Evolutionary conservation across 2,888 invertebrate genomes (phyloP), one percentile per base, ranked within the genome.

Genomic region (Polyommatus iphigenia): DNA sequence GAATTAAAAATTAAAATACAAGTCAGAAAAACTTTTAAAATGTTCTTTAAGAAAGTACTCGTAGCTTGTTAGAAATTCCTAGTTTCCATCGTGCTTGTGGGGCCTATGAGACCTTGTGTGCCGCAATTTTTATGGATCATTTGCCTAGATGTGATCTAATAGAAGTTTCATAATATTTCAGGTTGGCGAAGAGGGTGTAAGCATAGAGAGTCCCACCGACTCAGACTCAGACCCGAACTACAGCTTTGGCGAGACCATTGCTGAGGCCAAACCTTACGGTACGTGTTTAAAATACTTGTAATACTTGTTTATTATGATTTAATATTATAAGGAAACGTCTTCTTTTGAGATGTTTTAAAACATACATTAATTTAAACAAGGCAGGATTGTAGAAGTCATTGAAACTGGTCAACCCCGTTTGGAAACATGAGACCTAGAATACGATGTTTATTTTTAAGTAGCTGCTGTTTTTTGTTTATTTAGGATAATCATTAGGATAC

Each of bases 221-320:
- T 91, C 91, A 41, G 86, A 86, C 8, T 91, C 91, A 36, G 89
- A 89, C 3, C 90, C 95, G 24, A 91, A 92, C 79, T 86, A 86
- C 7, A 15, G 71, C 0, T 87, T 91, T 15, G 88, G 94, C 80
- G 88, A 93, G 4, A 84, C 95, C 0, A 95, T 97, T 20, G 97
- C 97, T 36, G 97, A 97, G 89, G 97, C 97, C 0, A 97, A 96
- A 83, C 97, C 97, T 78, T 94, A 97, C 72, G 97, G 97, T 94
- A 82, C 88, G 94, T 85, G 41, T 73, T 20, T 46, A 62, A 10
- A 15, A 67, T 67, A 67, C 29, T 54, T 3, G 24, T 57, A 67
- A 85, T 75, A 82, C 84, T 71, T 82, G 85, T 15, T 86, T 85
- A 15, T 0, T 59, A n/a, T 59, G 20, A 59, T 59, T 59, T 59